Evolutionary conservation across 2,113 vertebrate genomes (phyloP).

Genomic region (Myotis davidii): DNA sequence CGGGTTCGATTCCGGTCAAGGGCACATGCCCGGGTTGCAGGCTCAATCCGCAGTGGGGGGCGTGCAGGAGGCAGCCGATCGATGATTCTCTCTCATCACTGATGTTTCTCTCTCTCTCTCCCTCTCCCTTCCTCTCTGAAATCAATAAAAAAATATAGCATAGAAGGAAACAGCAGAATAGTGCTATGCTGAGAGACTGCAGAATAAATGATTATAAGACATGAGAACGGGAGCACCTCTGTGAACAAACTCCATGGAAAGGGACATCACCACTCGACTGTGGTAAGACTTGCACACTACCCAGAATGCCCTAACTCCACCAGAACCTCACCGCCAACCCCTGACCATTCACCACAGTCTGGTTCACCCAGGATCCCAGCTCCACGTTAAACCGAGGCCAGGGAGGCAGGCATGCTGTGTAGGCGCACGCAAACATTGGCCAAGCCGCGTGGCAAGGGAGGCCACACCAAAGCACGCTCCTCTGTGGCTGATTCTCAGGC

Average conservation of each 20-base stretch:
- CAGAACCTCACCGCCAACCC: conserved; percentile 3
- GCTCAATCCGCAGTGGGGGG: too few relatives aligned
- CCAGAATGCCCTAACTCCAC: conserved; percentile 50
- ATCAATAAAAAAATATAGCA: not conserved
- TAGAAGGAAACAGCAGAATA: conserved; percentile 16
- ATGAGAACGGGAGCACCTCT: not conserved
- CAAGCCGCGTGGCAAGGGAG: conserved; percentile 87
- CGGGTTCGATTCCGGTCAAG: too few relatives aligned
- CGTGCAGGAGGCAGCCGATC: too few relatives aligned
- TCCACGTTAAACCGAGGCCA: conserved; percentile 75
- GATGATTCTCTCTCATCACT: too few relatives aligned
- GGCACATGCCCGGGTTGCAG: too few relatives aligned
- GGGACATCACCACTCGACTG: conserved; percentile 44
- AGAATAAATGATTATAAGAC: conserved; percentile 33
- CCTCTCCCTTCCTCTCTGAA: too few relatives aligned
- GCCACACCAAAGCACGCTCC: conserved; percentile 85
- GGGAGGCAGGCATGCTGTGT: not conserved
- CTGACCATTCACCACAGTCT: conserved; percentile 79
- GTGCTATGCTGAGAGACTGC: conserved; percentile 37
- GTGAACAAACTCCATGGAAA: conserved; percentile 69
- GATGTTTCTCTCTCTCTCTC: too few relatives aligned
- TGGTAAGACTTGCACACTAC: conserved; percentile 75
- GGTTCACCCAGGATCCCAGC: conserved; percentile 83
- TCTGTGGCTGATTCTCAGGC: conserved; percentile 86
- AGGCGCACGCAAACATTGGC: conserved; percentile 69